Conservation (phyloP, 1,140 invertebrate species). For the Drosophila murphyi region DNA sequence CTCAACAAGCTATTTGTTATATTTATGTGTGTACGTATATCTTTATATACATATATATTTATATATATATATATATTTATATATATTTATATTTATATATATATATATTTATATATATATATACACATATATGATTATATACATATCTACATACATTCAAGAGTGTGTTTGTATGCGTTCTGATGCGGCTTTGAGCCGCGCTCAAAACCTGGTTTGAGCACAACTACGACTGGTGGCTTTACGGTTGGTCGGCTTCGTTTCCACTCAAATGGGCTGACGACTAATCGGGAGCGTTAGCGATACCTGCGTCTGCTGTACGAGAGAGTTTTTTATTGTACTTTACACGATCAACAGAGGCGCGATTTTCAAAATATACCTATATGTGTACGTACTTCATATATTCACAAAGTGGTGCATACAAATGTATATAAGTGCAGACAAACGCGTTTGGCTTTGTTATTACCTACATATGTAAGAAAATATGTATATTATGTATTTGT, state of each 20-base stretch:
- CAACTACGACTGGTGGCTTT: conserved; percentile 33
- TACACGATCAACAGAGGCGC: conserved; percentile 29
- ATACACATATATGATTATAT: background rate
- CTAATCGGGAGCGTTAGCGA: conserved; percentile 55
- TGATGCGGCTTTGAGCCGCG: conserved; percentile 44
- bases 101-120: background rate
- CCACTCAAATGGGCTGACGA: conserved; percentile 61
- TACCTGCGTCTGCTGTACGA: conserved; percentile 34
- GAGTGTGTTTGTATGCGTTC: conserved; percentile 16
- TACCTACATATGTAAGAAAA: background rate
- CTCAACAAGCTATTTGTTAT: conserved; percentile 30
- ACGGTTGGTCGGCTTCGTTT: conserved; percentile 72
- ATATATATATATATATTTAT: background rate
- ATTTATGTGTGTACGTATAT: background rate
- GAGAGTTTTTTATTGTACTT: conserved; percentile 14
- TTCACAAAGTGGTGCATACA: background rate
- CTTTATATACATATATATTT: background rate
- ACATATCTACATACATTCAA: conserved; percentile 6
- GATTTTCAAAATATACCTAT: conserved; percentile 13
- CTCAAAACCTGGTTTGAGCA: conserved; percentile 61
- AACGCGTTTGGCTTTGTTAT: conserved; percentile 6
- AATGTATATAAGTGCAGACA: conserved; percentile 2
- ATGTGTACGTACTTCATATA: background rate
- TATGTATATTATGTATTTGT: background rate
- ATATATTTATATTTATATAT: background rate